Conservation (phyloP, 2,888 invertebrate genomes). For the Serripes groenlandicus region DNA sequence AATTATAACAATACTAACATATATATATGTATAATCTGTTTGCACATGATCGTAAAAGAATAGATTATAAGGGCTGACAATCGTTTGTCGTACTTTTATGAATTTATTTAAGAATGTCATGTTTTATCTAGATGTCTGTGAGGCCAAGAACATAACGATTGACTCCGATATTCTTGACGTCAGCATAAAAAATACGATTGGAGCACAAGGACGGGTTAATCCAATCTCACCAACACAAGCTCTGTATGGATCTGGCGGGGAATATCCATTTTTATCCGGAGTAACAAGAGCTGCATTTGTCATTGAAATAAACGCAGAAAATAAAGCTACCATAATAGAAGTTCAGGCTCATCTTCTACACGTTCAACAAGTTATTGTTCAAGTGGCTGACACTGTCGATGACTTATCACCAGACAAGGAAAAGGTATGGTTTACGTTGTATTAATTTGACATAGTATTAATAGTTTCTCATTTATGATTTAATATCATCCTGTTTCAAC, state of each 20-base stretch:
- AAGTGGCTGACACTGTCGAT: slow-evolving; percentile 6
- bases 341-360: slow-evolving; percentile 19
- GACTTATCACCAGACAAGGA: neutral
- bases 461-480: neutral
- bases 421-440: slow-evolving; percentile 8
- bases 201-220: neutral
- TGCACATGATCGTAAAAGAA: too few species aligned
- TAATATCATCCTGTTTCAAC: neutral
- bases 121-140: slow-evolving; percentile 18
- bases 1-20: too few species aligned
- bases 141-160: neutral
- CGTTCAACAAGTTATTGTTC: slow-evolving; percentile 19
- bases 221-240: slow-evolving; percentile 29
- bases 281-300: slow-evolving; percentile 18
- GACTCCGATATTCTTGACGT: slow-evolving; percentile 19
- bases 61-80: too few species aligned
- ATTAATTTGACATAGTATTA: neutral
- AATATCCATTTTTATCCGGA: slow-evolving; percentile 12
- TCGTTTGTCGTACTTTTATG: too few species aligned
- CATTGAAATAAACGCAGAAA: slow-evolving; percentile 4
- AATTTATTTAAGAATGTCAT: too few species aligned
- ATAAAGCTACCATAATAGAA: slow-evolving; percentile 23
- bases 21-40: too few species aligned
- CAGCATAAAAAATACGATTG: slow-evolving; percentile 13
- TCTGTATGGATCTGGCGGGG: slow-evolving; percentile 29